phyloP scores from a whole-genome alignment of 2,797 vertebrate genomes.

The Phoebastria nigripes region DNA sequence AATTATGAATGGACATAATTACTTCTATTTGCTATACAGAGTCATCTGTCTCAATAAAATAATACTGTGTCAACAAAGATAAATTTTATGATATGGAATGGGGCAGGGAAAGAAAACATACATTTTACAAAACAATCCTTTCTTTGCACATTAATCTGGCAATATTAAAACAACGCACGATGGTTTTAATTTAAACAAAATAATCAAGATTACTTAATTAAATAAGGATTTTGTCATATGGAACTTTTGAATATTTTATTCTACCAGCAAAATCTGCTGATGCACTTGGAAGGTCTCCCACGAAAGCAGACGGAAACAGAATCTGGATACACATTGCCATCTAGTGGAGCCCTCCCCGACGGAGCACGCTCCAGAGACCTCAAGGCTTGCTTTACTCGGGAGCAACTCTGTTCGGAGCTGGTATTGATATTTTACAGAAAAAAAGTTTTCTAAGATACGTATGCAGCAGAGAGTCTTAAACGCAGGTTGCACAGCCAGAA shows the following conservation, averaged over 20 bases:
- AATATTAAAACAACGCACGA: not conserved
- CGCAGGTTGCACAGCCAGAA: accelerated
- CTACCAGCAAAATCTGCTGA: not conserved
- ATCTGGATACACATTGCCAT: constrained; percentile 57
- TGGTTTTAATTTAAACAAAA: constrained; percentile 36
- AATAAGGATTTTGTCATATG: not conserved
- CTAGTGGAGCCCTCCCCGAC: not conserved
- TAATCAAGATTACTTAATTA: constrained; percentile 24
- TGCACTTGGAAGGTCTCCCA: not conserved
- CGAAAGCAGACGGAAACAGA: not conserved
- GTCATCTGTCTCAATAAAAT: not conserved
- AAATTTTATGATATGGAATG: not conserved
- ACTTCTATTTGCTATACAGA: not conserved
- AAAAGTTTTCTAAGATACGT: not conserved
- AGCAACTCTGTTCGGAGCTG: accelerated
- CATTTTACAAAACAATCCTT: not conserved
- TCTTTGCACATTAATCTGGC: not conserved
- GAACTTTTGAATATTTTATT: not conserved
- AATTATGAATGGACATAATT: constrained; percentile 3
- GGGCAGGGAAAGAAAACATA: not conserved
- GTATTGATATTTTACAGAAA: not conserved
- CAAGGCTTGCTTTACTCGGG: not conserved
- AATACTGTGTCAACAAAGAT: not conserved
- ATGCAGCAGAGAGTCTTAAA: not conserved
- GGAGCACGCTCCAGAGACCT: not conserved